A percentile compares a stretch with the other conserved stretches of the same genome.
Evolutionary conservation across 2,113 vertebrate species (phyloP).

Genomic region (Phaethornis superciliosus): DNA sequence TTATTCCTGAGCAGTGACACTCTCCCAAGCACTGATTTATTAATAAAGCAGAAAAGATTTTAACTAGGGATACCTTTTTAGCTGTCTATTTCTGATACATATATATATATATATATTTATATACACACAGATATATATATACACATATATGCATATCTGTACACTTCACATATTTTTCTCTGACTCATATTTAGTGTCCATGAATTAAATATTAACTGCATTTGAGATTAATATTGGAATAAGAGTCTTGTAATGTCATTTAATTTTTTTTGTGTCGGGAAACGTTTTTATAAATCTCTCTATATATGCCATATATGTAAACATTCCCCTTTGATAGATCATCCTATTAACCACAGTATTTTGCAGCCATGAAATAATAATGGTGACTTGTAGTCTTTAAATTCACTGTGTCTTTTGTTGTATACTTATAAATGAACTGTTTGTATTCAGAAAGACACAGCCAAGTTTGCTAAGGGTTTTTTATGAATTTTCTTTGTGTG

Average conservation of each 20-base stretch:
- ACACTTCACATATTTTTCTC: not conserved
- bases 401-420: not conserved
- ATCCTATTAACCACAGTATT: not conserved
- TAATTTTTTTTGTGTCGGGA: not conserved
- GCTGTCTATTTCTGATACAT: not conserved
- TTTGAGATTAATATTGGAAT: not conserved
- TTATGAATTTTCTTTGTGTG: not conserved
- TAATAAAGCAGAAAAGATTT: not conserved
- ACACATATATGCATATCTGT: not conserved
- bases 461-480: not conserved
- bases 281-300: not conserved
- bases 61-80: not conserved
- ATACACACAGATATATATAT: no score
- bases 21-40: not conserved
- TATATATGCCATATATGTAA: not conserved
- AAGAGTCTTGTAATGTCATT: rapidly evolving
- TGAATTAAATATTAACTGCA: not conserved
- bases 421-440: not conserved
- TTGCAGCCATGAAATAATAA: not conserved
- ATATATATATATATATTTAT: no score
- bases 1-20: not conserved
- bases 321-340: not conserved
- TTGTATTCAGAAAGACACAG: not conserved
- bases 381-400: not conserved
- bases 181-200: not conserved